phyloP scores from a whole-genome alignment of 2,888 invertebrate genomes.

The Psylliodes chrysocephalus region DNA sequence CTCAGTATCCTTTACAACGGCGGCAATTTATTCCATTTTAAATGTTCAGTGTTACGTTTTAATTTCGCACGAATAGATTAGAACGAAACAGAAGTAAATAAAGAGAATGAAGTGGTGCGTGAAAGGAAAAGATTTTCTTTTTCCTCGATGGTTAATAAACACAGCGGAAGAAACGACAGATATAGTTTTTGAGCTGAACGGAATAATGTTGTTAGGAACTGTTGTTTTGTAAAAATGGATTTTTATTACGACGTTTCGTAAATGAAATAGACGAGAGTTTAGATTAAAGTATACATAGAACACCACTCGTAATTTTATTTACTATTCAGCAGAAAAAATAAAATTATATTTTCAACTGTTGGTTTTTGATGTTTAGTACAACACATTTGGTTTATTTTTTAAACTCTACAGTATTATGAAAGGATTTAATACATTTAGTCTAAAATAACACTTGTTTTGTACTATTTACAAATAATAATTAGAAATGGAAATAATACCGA shows the following conservation, averaged over 20 bases:
- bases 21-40: conserved; percentile 17
- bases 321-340: too few species aligned
- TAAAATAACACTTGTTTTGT: too few species aligned
- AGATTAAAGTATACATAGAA: too few species aligned
- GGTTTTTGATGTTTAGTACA: too few species aligned
- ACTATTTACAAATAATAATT: too few species aligned
- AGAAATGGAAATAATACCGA: too few species aligned
- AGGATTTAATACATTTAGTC: too few species aligned
- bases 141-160: conserved; percentile 19
- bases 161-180: conserved; percentile 9
- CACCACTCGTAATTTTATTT: too few species aligned
- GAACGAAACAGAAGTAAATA: conserved; percentile 24
- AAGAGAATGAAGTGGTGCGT: conserved; percentile 25
- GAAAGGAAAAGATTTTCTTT: conserved; percentile 27
- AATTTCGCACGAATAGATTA: conserved; percentile 15
- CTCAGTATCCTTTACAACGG: neutral
- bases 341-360: too few species aligned
- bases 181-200: conserved; percentile 1
- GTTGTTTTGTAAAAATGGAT: neutral
- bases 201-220: neutral
- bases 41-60: conserved; percentile 17
- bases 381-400: too few species aligned
- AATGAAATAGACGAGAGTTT: too few species aligned
- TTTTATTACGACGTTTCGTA: neutral
- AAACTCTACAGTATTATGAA: too few species aligned